Percentiles rank a stretch among this genome's conserved stretches.
These are phyloP conservation scores for Liposcelis brunnea DNA, from an alignment of 2,888 invertebrate genomes.

Conservation along the genomic window DNA sequence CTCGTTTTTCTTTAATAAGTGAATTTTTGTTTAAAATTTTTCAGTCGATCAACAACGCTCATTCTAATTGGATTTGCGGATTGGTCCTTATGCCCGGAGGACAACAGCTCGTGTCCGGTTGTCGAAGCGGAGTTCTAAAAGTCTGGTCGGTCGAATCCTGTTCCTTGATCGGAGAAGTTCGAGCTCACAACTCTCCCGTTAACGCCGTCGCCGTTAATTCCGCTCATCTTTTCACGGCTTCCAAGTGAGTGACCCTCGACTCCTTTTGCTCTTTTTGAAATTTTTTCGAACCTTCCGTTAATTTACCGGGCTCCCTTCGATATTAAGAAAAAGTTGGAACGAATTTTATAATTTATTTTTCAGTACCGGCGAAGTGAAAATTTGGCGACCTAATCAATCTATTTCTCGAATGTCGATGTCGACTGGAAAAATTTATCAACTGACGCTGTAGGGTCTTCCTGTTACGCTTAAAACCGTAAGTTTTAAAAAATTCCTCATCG, in stretches of 20 bases:
- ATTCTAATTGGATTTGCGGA: slow-evolving; percentile 76
- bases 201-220: slow-evolving; percentile 49
- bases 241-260: slow-evolving; percentile 63
- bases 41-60: slow-evolving; percentile 59
- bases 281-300: background rate
- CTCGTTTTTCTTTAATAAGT: slow-evolving; percentile 6
- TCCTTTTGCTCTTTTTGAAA: too few species aligned
- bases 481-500: too few species aligned
- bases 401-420: slow-evolving; percentile 30
- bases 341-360: too few species aligned
- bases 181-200: slow-evolving; percentile 47
- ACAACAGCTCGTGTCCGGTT: slow-evolving; percentile 49
- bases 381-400: slow-evolving; percentile 33
- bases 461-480: too few species aligned
- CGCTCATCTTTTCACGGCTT: slow-evolving; percentile 58
- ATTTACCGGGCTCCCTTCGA: slow-evolving; percentile 3
- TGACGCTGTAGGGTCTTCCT: slow-evolving; percentile 21
- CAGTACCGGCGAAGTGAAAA: slow-evolving; percentile 56
- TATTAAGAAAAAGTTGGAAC: too few species aligned
- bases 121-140: slow-evolving; percentile 57
- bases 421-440: slow-evolving; percentile 23
- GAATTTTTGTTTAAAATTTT: too few species aligned
- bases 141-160: slow-evolving; percentile 58
- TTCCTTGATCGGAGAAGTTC: slow-evolving; percentile 42
- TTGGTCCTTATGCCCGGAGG: slow-evolving; percentile 35